These are phyloP conservation scores for Dasysyrphus albostriatus DNA, from an alignment of 2,888 invertebrate genomes.

Conservation along the genomic window DNA sequence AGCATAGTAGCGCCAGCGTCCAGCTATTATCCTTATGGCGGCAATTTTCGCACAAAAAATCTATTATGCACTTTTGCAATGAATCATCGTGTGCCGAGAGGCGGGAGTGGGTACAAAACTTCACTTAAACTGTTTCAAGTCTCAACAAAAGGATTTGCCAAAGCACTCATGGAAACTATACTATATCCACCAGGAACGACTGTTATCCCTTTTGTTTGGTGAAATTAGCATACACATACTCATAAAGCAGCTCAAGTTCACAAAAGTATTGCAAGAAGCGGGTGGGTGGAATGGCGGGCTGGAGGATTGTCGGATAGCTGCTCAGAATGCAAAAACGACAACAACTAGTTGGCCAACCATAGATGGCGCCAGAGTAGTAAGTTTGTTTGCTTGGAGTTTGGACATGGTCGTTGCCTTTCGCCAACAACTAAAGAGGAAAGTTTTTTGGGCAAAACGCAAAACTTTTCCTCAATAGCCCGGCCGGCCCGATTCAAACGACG, in stretches of 20 bases:
- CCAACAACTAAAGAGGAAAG: constrained; percentile 33
- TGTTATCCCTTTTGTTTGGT: constrained; percentile 34
- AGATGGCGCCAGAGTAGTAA: constrained; percentile 66
- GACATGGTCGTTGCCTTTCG: constrained; percentile 60
- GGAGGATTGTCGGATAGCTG: too few species aligned
- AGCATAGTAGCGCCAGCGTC: background rate
- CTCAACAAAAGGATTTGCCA: constrained; percentile 52
- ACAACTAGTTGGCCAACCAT: constrained; percentile 27
- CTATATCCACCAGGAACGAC: constrained; percentile 20
- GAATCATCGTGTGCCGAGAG: constrained; percentile 50
- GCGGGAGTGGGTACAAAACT: constrained; percentile 29
- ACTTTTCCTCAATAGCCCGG: constrained; percentile 41
- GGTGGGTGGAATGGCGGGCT: background rate
- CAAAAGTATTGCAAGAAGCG: constrained; percentile 22
- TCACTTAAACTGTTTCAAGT: constrained; percentile 66
- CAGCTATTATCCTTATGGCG: constrained; percentile 69
- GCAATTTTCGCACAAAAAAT: constrained; percentile 69
- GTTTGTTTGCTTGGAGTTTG: constrained; percentile 63
- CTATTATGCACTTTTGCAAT: constrained; percentile 71
- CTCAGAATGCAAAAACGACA: constrained; percentile 17
- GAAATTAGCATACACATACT: constrained; percentile 69
- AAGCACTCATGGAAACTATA: constrained; percentile 44
- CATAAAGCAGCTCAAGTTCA: constrained; percentile 69
- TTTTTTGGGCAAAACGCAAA: constrained; percentile 43
- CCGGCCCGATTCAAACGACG: background rate